Evolutionary conservation across 1,140 invertebrate genomes (phyloP).

Genomic region (Nasonia longicornis): DNA sequence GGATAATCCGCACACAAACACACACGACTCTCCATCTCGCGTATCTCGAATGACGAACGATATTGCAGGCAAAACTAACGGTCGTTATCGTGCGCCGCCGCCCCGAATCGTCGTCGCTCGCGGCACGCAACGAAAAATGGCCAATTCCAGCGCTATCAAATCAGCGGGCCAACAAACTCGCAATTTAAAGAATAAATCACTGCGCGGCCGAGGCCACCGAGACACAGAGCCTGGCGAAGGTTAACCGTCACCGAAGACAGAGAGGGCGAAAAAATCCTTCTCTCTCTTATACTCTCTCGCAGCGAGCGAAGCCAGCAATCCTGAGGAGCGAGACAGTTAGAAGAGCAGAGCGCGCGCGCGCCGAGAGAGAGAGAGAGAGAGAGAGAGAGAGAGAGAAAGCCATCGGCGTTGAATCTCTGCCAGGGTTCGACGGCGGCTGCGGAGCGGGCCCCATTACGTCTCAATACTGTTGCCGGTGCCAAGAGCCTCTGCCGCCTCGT

Average conservation of each 20-base stretch:
- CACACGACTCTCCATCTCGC: not conserved
- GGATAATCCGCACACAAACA: not conserved
- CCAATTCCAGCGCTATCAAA: constrained; percentile 33
- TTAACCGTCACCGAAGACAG: not conserved
- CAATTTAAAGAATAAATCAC: constrained; percentile 35
- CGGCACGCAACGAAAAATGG: constrained; percentile 2
- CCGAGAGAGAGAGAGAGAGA: not conserved
- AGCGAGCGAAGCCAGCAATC: not conserved
- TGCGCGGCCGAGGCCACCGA: no score
- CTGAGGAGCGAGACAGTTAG: not conserved
- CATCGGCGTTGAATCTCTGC: constrained; percentile 27
- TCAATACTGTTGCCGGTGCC: constrained; percentile 21
- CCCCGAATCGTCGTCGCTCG: not conserved
- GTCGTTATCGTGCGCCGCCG: not conserved
- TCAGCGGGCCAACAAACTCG: constrained; percentile 32
- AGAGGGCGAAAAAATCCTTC: not conserved
- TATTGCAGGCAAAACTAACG: constrained; percentile 1
- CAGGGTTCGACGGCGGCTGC: constrained; percentile 9
- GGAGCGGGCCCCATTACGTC: constrained; percentile 8
- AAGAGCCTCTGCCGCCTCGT: constrained; percentile 12
- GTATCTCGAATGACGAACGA: not conserved
- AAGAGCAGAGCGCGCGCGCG: not conserved
- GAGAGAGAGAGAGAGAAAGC: not conserved
- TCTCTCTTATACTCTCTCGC: no score
- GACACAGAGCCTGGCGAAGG: not conserved